Evolutionary conservation across 1,140 invertebrate genomes (phyloP), one percentile per base, ranked within the genome.

Genomic region (Sipha flava): DNA sequence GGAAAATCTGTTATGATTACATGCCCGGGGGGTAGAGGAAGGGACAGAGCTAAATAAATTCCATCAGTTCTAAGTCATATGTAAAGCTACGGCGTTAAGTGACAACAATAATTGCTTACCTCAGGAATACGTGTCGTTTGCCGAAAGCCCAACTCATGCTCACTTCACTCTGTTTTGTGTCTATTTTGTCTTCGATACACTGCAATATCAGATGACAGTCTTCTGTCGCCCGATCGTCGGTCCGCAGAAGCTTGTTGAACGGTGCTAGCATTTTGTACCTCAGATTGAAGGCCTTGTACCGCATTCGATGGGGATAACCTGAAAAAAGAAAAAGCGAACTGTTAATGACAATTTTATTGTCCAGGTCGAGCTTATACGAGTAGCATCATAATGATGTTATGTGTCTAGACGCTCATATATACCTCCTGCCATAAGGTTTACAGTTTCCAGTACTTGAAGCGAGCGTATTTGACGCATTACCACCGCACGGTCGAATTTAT

Each of bases 221-320:
- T 83, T 94, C 93, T 14, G 91, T 88, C 0, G 91, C 90, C 84
- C 93, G 92, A 75, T 95, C 93, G 83, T 95, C 93, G n/a, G 88
- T 88, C 9, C 93, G 87, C 21, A 91, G 88, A 16, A 95, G 84
- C 81, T 91, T 89, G 62, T 90, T 89, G 84, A 93, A 94, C 40
- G 92, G 92, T 6, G 92, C 93, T 45, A 97, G 87, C 81, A 94
- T 88, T 80, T 92, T 88, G 85, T 97, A 97, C 29, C 95, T 88
- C 1, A 90, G 88, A 84, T 93, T 94, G 86, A 98, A 98, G n/a
- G 94, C 93, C 85, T 95, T 95, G 85, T 96, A 97, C 34, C 95
- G 89, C 94, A 97, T 96, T 81, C 96, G 89, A 86, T 98, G 95
- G 7, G 95, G 95, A 85, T 94, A 96, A 12, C 95, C 91, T 89